These are phyloP conservation scores for Anastrepha ludens DNA, from an alignment of 1,140 invertebrate species.

Conservation along the genomic window DNA sequence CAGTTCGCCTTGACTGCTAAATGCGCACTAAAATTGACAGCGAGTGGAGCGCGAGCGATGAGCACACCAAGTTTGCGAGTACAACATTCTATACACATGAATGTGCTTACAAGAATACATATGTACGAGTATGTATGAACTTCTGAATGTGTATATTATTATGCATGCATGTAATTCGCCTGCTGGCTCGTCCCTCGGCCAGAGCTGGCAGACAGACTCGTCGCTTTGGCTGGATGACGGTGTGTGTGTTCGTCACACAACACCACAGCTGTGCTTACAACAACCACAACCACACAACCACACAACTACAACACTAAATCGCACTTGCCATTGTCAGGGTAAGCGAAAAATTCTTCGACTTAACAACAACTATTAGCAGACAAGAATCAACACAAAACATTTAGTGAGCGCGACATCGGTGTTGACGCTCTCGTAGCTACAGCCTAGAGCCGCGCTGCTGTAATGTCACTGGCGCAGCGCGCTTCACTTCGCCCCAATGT, in stretches of 20 bases:
- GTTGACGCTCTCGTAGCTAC: not conserved
- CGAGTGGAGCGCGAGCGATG: conserved; percentile 34
- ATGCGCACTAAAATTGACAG: conserved; percentile 51
- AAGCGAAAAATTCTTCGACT: conserved; percentile 43
- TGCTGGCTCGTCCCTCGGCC: not conserved
- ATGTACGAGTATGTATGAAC: too few species aligned
- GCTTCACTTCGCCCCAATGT: not conserved
- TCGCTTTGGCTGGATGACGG: not conserved
- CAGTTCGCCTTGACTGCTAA: conserved; percentile 50
- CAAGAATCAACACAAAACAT: not conserved
- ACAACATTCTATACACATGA: not conserved
- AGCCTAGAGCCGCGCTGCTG: not conserved
- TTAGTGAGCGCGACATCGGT: not conserved
- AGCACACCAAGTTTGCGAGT: not conserved
- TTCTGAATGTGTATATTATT: too few species aligned
- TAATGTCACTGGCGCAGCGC: too few species aligned
- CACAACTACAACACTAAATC: not conserved
- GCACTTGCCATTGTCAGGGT: not conserved
- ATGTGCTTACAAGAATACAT: not conserved
- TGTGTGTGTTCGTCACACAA: not conserved
- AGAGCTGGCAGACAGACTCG: not conserved
- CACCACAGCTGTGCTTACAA: not conserved
- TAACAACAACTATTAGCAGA: conserved; percentile 23
- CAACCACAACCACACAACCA: conserved; percentile 23
- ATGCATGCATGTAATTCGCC: not conserved